A percentile compares a stretch with the other conserved stretches of the same genome.
Evolutionary conservation across 2,888 invertebrate species (phyloP).

Genomic region (Nineta flava): DNA sequence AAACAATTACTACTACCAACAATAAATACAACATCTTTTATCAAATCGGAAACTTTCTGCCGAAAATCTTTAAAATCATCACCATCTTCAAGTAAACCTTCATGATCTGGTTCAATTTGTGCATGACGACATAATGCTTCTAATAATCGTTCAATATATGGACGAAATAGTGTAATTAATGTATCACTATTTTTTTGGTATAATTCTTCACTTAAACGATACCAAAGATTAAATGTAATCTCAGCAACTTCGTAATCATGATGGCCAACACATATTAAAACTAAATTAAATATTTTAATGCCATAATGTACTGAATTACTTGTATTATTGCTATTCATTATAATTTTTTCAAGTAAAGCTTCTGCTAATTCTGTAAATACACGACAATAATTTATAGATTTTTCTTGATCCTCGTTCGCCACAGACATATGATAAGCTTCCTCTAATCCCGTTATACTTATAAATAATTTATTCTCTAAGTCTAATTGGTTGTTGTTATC

Average conservation of each 20-base stretch:
- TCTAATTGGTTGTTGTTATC: slow-evolving; percentile 54
- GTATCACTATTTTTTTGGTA: slow-evolving; percentile 74
- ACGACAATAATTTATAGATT: slow-evolving; percentile 83
- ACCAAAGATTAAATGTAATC: slow-evolving; percentile 96
- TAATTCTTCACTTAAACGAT: slow-evolving; percentile 82
- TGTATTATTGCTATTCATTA: slow-evolving; percentile 40
- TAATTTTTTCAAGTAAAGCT: slow-evolving; percentile 72
- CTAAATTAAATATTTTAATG: slow-evolving; percentile 71
- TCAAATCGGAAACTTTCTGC: slow-evolving; percentile 74
- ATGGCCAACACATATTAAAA: slow-evolving; percentile 85
- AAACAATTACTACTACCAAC: slow-evolving; percentile 87
- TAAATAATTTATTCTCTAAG: slow-evolving; percentile 66
- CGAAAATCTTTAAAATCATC: slow-evolving; percentile 78
- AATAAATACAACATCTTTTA: slow-evolving; percentile 93
- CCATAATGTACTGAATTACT: slow-evolving; percentile 54
- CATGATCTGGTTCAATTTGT: slow-evolving; percentile 90
- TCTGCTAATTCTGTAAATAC: slow-evolving; percentile 92
- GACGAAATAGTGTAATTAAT: slow-evolving; percentile 69
- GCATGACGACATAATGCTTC: slow-evolving; percentile 82
- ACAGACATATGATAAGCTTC: slow-evolving; percentile 81
- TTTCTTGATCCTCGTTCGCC: slow-evolving; percentile 85
- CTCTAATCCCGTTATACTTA: slow-evolving; percentile 63
- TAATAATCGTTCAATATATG: slow-evolving; percentile 81
- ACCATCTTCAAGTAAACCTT: slow-evolving; percentile 66
- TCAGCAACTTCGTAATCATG: slow-evolving; percentile 92